Base-by-base conservation (phyloP, 2,888 invertebrate species). In the Steinernema hermaphroditum region DNA sequence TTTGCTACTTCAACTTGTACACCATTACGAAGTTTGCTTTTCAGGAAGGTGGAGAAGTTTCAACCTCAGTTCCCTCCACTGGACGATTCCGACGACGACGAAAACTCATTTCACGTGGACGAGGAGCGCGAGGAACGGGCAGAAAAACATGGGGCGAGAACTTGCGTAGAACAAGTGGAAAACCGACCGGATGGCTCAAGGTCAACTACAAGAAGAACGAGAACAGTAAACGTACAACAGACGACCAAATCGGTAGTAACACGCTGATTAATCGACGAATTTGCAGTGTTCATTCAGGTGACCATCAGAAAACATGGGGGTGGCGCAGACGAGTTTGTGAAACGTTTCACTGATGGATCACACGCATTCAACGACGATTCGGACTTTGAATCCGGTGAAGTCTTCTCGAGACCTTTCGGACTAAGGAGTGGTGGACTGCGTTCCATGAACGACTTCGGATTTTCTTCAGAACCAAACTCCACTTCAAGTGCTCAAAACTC, bases 131-230 rank as follows among this genome's bases (percentile, higher is more conserved):
- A 84, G 72, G 81, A 83, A 68, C 70, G 84, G 44, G 81, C 78
- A 22, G 83, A 84, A 75, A 80, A 84, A 69, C 82, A 83, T 72
- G 83, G 83, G 8, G 78, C 81, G 62, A 69, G 79, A 78, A 80
- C 82, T 9, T 80, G 81, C 50, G 83, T 85, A 69, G 83, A 84
- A 69, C 82, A 83, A 73, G 80, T 84, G 14, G 81, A 83, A 57
- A 78, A 77, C 43, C 68, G 79, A n/a, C 77, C 82, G 0, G 83
- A 84, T 70, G 84, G 84, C 14, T 78, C 78, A 49, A 81, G 81
- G 50, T 80, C 83, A 57, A 70, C 82, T 16, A 79, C 77, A 73
- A 84, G 79, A 70, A 84, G 85, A 62, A 83, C 82, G 9, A 73
- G 82, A 49, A 85, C 82, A 0, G 80, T 84, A 2, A 83, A 82